Percentiles rank a stretch among this genome's conserved stretches.
phyloP scores from a whole-genome alignment of 2,113 vertebrate genomes.

The Cichladusa arquata region DNA sequence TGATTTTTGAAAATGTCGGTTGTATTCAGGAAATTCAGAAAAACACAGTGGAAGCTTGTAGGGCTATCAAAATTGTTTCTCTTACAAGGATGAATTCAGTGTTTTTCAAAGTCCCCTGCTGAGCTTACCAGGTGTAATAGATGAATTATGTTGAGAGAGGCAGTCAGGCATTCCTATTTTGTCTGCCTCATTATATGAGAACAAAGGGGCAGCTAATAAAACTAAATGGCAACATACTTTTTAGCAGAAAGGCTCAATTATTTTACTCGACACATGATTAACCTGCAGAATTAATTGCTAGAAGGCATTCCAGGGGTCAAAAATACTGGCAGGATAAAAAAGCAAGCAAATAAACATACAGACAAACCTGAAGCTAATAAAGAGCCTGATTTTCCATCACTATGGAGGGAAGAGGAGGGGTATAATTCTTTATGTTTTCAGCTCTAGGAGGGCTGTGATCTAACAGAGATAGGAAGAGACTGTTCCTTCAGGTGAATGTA shows the following conservation, averaged over 20 bases:
- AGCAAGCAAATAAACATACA: background rate
- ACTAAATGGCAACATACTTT: background rate
- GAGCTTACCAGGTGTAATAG: background rate
- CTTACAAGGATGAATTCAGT: background rate
- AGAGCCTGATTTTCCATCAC: background rate
- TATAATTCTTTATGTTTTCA: background rate
- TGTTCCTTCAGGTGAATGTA: background rate
- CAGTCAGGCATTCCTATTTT: constrained; percentile 7
- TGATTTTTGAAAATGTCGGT: background rate
- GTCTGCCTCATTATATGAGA: constrained; percentile 9
- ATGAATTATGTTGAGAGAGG: background rate
- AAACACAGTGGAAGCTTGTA: background rate
- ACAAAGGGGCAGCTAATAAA: constrained; percentile 28
- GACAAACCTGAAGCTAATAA: background rate
- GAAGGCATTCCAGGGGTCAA: background rate
- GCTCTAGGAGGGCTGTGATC: background rate
- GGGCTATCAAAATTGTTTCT: background rate
- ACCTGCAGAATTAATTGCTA: constrained; percentile 38
- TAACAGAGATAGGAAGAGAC: background rate
- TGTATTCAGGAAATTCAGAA: background rate
- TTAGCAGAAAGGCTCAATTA: constrained; percentile 8
- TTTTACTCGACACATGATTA: constrained; percentile 23
- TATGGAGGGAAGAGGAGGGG: background rate
- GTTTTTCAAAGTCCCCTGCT: background rate
- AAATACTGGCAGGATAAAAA: background rate